Evolutionary conservation across 2,888 invertebrate genomes (phyloP).

Genomic region (Rambutsinella grinnellia): DNA sequence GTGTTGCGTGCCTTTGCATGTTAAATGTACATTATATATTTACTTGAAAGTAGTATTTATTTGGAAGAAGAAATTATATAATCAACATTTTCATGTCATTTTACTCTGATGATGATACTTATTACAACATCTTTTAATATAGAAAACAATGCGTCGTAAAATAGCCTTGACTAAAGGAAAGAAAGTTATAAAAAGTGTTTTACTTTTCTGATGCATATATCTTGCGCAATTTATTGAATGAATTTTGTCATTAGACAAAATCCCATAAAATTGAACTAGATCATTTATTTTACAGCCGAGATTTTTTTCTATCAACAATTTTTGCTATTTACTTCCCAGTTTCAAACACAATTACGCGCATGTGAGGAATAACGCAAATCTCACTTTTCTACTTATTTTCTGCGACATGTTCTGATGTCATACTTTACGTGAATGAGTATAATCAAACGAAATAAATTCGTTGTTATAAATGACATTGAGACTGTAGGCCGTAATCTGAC

Average conservation of each 20-base stretch:
- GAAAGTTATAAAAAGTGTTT: not conserved
- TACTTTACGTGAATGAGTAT: too few relatives aligned
- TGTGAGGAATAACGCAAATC: too few relatives aligned
- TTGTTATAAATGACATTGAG: not conserved
- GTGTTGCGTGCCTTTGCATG: not conserved
- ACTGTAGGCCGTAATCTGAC: not conserved
- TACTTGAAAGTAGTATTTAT: not conserved
- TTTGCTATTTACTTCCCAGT: not conserved
- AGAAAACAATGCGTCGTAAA: not conserved
- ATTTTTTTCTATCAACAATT: not conserved
- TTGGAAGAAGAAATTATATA: not conserved
- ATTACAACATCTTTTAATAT: not conserved
- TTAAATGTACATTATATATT: not conserved
- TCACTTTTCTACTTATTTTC: too few relatives aligned
- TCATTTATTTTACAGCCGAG: not conserved
- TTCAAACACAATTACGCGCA: too few relatives aligned
- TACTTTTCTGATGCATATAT: not conserved
- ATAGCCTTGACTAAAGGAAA: not conserved
- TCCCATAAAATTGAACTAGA: too few relatives aligned
- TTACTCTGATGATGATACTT: not conserved
- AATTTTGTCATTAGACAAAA: too few relatives aligned
- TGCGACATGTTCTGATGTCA: too few relatives aligned
- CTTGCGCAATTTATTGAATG: not conserved
- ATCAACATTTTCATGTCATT: not conserved
- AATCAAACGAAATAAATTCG: not conserved